Base-by-base conservation (phyloP, 2,888 invertebrate genomes). In the Coelopa pilipes region DNA sequence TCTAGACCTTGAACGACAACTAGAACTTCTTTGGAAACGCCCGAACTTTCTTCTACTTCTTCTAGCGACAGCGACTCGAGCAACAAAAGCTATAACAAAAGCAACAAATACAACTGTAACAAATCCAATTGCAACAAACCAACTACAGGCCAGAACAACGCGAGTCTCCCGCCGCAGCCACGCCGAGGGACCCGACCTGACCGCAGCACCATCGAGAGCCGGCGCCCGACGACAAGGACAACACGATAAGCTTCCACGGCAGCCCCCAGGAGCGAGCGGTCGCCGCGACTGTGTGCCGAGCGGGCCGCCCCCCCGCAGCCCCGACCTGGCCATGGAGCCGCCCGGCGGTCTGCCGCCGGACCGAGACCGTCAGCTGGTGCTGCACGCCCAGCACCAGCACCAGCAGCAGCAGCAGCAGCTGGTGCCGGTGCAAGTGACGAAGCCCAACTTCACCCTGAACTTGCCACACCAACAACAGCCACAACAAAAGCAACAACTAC, bases 271-370 rank as follows among this genome's bases (percentile, higher is more conserved):
- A n/a, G 46, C 45, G 46, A 65, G 13, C 47, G 46, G 65, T 24
- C 19, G 57, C 57, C 19, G 24, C 65, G 46, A 65, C 17, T 79
- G 80, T 82, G 82, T 81, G 82, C 81, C 81, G 79, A 79, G 78
- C 76, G 75, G 78, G 81, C 81, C 79, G 76, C 73, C 75, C 74
- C 76, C 78, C 80, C 80, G 80, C 78, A 79, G 75, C 68, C 74
- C 81, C 76, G 76, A 78, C 78, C 82, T 82, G 83, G 86, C 82
- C 82, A 87, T 87, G 87, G 87, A 87, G 84, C 85, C 86, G 78
- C 82, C 85, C 80, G 84, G 84, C 80, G 84, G 82, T 70, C 74
- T 83, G 76, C 85, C 85, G 79, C 84, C 85, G 79, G 85, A 87
- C 77, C 84, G 82, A 84, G 85, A 86, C 79, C 80, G 82, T 77